Percentiles rank a stretch among this genome's conserved stretches.
phyloP scores from a whole-genome alignment of 2,797 vertebrate genomes.

The Tiaroga cobitis region DNA sequence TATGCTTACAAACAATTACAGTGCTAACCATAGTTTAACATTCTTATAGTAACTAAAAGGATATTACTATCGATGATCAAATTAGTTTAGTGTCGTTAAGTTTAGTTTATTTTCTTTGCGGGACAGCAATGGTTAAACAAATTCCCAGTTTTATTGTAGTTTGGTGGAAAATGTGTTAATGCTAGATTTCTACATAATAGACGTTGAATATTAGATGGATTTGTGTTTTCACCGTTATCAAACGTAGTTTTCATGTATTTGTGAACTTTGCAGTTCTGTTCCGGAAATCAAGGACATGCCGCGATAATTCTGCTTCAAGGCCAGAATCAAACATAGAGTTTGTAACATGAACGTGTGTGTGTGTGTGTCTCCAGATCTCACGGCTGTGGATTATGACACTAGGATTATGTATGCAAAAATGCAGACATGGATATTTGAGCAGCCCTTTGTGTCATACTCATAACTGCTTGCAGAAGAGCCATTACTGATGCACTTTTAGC shows the following conservation, averaged over 20 bases:
- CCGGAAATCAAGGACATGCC: neutral
- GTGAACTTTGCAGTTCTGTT: neutral
- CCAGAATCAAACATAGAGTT: neutral
- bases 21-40: neutral
- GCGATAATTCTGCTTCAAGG: constrained; percentile 35
- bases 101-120: too few species aligned
- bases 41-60: neutral
- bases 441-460: constrained; percentile 43
- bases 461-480: constrained; percentile 59
- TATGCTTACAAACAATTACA: neutral
- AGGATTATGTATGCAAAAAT: constrained; percentile 60
- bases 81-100: too few species aligned
- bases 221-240: neutral
- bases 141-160: neutral
- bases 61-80: too few species aligned
- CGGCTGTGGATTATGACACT: constrained; percentile 16
- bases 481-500: constrained; percentile 57
- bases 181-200: too few species aligned
- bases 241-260: neutral
- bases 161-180: neutral
- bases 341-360: neutral
- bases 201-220: too few species aligned
- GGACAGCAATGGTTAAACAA: too few species aligned
- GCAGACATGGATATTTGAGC: constrained; percentile 69
- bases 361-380: neutral